Evolutionary conservation across 2,113 vertebrate species (phyloP).

Genomic region (Dicaeum eximium): DNA sequence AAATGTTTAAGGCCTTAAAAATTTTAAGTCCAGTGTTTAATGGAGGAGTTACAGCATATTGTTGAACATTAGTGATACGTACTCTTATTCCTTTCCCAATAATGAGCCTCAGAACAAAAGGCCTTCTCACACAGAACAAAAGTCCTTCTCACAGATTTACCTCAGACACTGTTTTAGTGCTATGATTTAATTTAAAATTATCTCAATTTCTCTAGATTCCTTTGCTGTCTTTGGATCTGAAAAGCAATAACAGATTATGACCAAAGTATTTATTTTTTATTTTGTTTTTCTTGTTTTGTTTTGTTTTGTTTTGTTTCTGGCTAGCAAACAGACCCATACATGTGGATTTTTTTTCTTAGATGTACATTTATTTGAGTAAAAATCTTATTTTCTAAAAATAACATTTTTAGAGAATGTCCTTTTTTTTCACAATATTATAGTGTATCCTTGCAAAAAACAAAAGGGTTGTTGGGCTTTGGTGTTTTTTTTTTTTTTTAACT

Average conservation of each 20-base stretch:
- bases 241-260: neutral
- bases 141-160: neutral
- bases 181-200: neutral
- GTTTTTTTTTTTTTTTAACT: neutral
- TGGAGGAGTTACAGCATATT: neutral
- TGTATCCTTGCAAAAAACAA: neutral
- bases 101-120: neutral
- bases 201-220: neutral
- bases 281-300: neutral
- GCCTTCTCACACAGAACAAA: neutral
- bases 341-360: neutral
- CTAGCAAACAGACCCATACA: neutral
- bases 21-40: neutral
- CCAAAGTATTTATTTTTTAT: accelerated
- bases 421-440: neutral
- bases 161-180: neutral
- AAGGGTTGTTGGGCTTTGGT: neutral
- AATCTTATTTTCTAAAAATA: neutral
- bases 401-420: neutral
- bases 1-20: neutral
- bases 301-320: neutral
- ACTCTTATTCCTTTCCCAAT: neutral
- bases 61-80: neutral
- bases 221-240: neutral
- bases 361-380: neutral